phyloP scores from a whole-genome alignment of 2,888 invertebrate genomes.

The Odontomyia ornata region DNA sequence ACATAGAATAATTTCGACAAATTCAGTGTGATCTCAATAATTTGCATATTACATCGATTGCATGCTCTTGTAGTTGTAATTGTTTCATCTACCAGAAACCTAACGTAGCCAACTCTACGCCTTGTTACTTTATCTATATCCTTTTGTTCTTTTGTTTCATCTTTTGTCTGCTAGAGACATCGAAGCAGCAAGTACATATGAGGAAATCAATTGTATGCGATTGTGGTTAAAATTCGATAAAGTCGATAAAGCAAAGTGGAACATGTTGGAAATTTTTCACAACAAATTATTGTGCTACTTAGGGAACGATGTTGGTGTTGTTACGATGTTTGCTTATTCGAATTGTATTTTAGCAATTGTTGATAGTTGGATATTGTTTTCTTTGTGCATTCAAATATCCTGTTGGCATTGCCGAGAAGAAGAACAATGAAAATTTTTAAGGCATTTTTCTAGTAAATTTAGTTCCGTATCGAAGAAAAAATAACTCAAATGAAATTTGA shows the following conservation, averaged over 20 bases:
- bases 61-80: conserved; percentile 26
- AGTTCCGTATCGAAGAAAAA: no score
- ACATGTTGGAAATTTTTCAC: conserved; percentile 36
- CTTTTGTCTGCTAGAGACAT: no score
- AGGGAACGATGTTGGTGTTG: background rate
- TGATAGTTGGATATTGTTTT: background rate
- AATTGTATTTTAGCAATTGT: background rate
- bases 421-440: no score
- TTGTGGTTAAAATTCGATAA: conserved; percentile 31
- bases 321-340: background rate
- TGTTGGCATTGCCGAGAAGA: no score
- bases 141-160: background rate
- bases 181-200: background rate
- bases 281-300: conserved; percentile 40
- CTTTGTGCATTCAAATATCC: no score
- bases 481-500: no score
- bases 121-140: background rate
- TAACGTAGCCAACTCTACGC: background rate
- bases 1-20: background rate
- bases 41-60: conserved; percentile 28
- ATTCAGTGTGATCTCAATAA: conserved; percentile 24
- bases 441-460: no score
- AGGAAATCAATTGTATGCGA: conserved; percentile 37
- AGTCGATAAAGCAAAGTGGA: conserved; percentile 37
- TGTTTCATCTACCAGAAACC: background rate